Base-by-base conservation (phyloP, 2,113 vertebrate genomes). In the Oryzias javanicus region DNA sequence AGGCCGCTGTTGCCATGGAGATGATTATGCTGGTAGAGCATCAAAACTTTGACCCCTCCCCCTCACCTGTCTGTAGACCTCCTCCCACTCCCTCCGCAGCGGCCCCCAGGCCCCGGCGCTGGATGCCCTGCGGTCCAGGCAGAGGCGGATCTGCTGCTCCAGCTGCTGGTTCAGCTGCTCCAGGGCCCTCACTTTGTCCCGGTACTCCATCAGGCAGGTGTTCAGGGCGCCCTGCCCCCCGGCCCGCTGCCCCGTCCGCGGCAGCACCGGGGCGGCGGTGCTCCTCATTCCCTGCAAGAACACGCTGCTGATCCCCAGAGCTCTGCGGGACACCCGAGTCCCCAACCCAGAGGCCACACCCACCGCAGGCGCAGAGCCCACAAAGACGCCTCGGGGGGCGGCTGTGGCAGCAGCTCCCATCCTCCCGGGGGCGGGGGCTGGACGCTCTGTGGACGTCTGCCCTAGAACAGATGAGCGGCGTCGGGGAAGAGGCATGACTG, bases 281-380 rank as follows among this genome's bases (percentile, higher is more conserved):
- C 93, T 96, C 79, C 94, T 88, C 50, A 96, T 86, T 0, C 95
- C 93, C 76, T 96, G 96, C 42, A 98, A 84, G 86, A 97, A 97
- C 64, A 98, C 91, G 14, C 94, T 97, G 90, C 95, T 98, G 84
- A 98, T 95, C 60, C 95, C 94, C 80, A 98, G 87, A 42, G 94
- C 96, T 16, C 96, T 88, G 59, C 95, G 93, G 63, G 94, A 96
- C 72, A 98, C 92, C 0, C 93, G 91, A 1, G 94, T 91, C 47
- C 94, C 94, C 74, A 95, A 80, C 35, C 89, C 85, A 59, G 92
- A 90, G 22, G 88, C 6, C 3, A 73, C 74, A 0, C 88, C 89
- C 5, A 16, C 17, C 0, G 83, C 80, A 42, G 92, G 89, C 0
- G 74, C 81, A 0, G 80, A 80, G 52, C 94, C 93, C 70, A 96